phyloP scores from a whole-genome alignment of 2,888 invertebrate species.

The Drosophila nr. perissopoda region DNA sequence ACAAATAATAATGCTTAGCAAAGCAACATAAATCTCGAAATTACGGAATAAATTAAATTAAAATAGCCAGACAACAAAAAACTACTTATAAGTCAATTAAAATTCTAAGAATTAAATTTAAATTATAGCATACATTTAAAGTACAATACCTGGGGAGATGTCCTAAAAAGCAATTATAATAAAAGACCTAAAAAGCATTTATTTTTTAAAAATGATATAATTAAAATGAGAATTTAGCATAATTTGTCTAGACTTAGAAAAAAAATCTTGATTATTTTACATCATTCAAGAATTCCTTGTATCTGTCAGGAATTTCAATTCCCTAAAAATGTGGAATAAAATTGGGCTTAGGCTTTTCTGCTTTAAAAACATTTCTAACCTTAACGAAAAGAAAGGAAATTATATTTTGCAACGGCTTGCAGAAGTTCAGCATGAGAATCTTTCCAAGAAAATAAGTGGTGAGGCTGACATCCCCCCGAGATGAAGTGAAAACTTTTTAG shows the following conservation, averaged over 20 bases:
- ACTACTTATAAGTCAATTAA: conserved; percentile 11
- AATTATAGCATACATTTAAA: background rate
- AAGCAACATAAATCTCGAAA: conserved; percentile 29
- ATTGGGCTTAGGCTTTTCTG: background rate
- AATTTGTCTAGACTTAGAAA: background rate
- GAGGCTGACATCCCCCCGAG: background rate
- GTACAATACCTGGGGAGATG: background rate
- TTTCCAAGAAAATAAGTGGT: background rate
- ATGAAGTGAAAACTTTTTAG: conserved; percentile 9
- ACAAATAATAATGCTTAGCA: conserved; percentile 32
- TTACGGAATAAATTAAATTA: conserved; percentile 37
- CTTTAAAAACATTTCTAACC: background rate
- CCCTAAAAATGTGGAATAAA: background rate
- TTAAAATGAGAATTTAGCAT: background rate
- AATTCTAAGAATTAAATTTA: background rate
- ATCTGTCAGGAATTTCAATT: background rate
- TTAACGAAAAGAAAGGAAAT: background rate
- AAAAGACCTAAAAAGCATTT: background rate
- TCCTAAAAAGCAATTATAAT: background rate
- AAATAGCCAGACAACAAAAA: conserved; percentile 11
- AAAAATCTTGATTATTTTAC: background rate
- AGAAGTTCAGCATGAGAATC: background rate
- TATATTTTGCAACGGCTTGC: background rate
- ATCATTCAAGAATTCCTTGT: background rate
- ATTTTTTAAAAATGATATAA: background rate